Evolutionary conservation across 1,140 invertebrate genomes (phyloP).

Genomic region (Cyrtorhinus lividipennis): DNA sequence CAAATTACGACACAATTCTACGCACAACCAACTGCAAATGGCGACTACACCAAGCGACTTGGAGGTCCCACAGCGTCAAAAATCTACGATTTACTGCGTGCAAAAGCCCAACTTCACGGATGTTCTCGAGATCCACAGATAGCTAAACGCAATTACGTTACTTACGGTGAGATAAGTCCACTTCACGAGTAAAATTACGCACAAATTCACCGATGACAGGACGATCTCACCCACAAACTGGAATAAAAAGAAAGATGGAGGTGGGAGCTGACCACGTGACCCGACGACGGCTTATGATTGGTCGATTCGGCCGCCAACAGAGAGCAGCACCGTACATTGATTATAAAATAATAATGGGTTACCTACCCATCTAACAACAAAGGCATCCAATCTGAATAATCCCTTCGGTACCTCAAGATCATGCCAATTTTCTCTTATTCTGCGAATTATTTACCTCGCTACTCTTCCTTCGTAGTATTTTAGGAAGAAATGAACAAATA

Average conservation of each 20-base stretch:
- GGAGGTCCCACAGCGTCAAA: not conserved
- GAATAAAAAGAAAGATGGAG: conserved; percentile 9
- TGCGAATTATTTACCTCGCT: too few relatives aligned
- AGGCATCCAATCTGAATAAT: not conserved
- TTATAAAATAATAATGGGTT: not conserved
- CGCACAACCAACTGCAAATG: not conserved
- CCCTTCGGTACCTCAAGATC: too few relatives aligned
- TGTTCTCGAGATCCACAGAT: not conserved
- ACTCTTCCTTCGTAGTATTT: too few relatives aligned
- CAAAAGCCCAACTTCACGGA: not conserved
- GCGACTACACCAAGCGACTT: conserved; percentile 1
- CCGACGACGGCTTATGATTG: not conserved
- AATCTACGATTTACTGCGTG: not conserved
- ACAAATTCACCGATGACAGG: conserved; percentile 11
- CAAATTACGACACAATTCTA: not conserved
- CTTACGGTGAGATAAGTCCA: conserved; percentile 1
- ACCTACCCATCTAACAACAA: not conserved
- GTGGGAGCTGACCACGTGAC: conserved; percentile 5
- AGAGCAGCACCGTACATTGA: not conserved
- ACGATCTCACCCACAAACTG: conserved; percentile 9
- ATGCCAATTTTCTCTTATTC: too few relatives aligned
- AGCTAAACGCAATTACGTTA: not conserved
- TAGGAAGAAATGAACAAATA: too few relatives aligned
- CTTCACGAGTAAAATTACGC: conserved; percentile 5
- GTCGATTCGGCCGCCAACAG: not conserved